These are phyloP conservation scores for Ennomos erosarius DNA, from an alignment of 2,888 invertebrate species.

Conservation along the genomic window DNA sequence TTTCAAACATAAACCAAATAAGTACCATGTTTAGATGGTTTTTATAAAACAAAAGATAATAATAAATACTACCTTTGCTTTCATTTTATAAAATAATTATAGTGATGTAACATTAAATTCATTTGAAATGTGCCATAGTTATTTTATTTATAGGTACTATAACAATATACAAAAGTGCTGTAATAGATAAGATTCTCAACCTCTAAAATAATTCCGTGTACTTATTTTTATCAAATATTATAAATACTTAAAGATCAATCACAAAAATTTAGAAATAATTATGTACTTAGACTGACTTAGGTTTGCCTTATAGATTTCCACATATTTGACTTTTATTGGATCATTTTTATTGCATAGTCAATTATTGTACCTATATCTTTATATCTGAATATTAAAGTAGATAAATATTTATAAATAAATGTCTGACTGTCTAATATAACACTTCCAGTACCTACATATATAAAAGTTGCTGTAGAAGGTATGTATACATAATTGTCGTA, in stretches of 20 bases:
- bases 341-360: conserved; percentile 39
- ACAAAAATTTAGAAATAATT: conserved; percentile 38
- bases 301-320: conserved; percentile 52
- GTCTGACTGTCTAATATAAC: conserved; percentile 33
- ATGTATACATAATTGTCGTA: background rate
- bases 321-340: conserved; percentile 23
- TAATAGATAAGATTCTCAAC: background rate
- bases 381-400: conserved; percentile 17
- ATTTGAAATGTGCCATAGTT: conserved; percentile 10
- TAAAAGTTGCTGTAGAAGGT: conserved; percentile 11
- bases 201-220: background rate
- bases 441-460: conserved; percentile 28
- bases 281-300: conserved; percentile 58
- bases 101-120: background rate
- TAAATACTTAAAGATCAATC: background rate
- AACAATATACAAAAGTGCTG: background rate
- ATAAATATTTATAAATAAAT: conserved; percentile 13
- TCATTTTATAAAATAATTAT: background rate
- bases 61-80: background rate
- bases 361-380: conserved; percentile 38
- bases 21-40: too few relatives aligned
- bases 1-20: too few relatives aligned
- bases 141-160: background rate
- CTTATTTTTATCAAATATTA: background rate
- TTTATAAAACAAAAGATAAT: too few relatives aligned